Evolutionary conservation across 2,888 invertebrate species (phyloP).

Genomic region (Nemurella pictetii): DNA sequence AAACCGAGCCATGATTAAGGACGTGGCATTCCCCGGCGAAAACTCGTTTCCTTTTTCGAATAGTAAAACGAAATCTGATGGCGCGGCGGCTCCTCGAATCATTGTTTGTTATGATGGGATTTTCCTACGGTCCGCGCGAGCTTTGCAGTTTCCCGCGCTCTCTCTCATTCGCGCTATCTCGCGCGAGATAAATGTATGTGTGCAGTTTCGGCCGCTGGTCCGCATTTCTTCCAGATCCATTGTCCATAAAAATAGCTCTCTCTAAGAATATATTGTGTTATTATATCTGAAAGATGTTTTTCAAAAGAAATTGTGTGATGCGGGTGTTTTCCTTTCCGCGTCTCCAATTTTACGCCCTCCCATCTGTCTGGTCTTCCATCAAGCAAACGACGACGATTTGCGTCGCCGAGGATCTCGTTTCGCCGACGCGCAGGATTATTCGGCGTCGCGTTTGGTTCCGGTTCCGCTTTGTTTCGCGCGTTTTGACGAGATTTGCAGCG

Average conservation of each 20-base stretch:
- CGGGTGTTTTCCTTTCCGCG: background rate
- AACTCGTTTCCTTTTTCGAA: slow-evolving; percentile 12
- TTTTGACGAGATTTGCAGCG: background rate
- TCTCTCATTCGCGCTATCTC: background rate
- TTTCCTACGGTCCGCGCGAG: background rate
- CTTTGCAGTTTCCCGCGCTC: background rate
- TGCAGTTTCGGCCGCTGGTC: background rate
- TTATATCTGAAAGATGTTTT: background rate
- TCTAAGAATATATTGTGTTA: background rate
- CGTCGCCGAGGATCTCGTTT: slow-evolving; percentile 32
- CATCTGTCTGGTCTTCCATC: background rate
- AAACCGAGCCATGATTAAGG: slow-evolving; percentile 4
- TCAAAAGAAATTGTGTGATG: background rate
- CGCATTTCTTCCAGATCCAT: slow-evolving; percentile 3
- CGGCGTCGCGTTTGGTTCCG: slow-evolving; percentile 24
- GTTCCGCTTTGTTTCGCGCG: slow-evolving; percentile 21
- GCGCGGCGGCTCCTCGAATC: slow-evolving; percentile 4
- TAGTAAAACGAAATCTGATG: slow-evolving; percentile 16
- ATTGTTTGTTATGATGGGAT: slow-evolving; percentile 22
- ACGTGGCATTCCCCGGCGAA: background rate
- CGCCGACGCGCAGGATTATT: slow-evolving; percentile 31
- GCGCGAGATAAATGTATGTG: background rate
- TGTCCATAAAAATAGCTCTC: background rate
- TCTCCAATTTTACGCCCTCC: background rate
- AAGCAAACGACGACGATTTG: slow-evolving; percentile 26